phyloP scores from a whole-genome alignment of 2,888 invertebrate species.

The Macrosoma leucophasiata region DNA sequence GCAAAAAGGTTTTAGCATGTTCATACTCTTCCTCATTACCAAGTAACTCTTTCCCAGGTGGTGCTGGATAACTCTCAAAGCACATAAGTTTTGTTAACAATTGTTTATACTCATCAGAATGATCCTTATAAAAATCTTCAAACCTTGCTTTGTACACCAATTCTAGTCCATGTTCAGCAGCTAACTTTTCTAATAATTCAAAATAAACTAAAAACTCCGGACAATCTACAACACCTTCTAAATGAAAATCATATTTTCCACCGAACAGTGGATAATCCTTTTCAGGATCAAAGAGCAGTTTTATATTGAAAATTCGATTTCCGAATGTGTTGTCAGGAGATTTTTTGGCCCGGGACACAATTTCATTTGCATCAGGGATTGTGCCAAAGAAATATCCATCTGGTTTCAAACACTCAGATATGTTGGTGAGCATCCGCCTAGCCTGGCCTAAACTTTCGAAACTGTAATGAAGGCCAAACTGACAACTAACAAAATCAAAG shows the following conservation, averaged over 20 bases:
- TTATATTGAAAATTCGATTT: conserved; percentile 86
- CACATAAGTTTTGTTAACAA: conserved; percentile 87
- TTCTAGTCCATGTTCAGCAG: conserved; percentile 82
- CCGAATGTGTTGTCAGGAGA: conserved; percentile 79
- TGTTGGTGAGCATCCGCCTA: conserved; percentile 93
- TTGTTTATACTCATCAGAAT: conserved; percentile 55
- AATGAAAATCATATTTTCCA: conserved; percentile 94
- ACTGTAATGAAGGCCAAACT: conserved; percentile 98
- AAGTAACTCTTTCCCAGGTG: conserved; percentile 67
- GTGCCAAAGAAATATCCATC: conserved; percentile 98
- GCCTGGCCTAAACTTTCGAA: conserved; percentile 94
- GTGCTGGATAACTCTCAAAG: conserved; percentile 87
- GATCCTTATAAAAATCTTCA: conserved; percentile 84
- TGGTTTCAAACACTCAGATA: conserved; percentile 89
- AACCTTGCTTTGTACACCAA: conserved; percentile 83
- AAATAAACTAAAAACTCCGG: conserved; percentile 99
- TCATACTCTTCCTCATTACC: conserved; percentile 81
- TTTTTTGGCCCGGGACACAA: conserved; percentile 83
- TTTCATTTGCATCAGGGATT: conserved; percentile 94
- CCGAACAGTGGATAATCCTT: conserved; percentile 90
- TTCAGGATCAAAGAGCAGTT: conserved; percentile 79
- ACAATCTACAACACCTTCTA: conserved; percentile 98
- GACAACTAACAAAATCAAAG: conserved; percentile 95
- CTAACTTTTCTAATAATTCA: conserved; percentile 85
- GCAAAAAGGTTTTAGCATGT: conserved; percentile 80